These are phyloP conservation scores for Haliaeetus vocifer DNA, from an alignment of 2,797 vertebrate genomes.

Conservation along the genomic window DNA sequence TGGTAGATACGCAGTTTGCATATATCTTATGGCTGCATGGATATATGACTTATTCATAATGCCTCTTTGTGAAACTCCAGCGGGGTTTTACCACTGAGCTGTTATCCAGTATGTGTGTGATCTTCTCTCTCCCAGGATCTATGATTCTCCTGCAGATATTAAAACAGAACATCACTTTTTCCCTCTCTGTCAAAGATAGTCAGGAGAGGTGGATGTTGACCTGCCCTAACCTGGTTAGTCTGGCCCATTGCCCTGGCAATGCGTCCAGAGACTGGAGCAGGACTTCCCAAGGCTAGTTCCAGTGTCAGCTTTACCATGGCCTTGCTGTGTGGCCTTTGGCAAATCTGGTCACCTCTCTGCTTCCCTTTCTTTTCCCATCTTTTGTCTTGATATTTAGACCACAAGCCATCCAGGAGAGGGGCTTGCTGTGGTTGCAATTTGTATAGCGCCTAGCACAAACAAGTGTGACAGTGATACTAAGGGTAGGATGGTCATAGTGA, in stretches of 20 bases:
- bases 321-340: background rate
- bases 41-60: background rate
- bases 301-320: background rate
- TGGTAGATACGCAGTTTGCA: background rate
- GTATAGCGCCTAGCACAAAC: background rate
- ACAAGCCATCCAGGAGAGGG: background rate
- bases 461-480: background rate
- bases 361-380: background rate
- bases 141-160: background rate
- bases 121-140: background rate
- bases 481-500: background rate
- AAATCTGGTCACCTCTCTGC: background rate
- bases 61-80: background rate
- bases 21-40: background rate
- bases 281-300: background rate
- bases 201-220: rapidly evolving
- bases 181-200: background rate
- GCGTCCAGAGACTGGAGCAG: background rate
- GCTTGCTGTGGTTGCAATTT: background rate
- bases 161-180: background rate
- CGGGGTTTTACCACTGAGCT: background rate
- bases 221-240: background rate
- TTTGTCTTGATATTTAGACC: background rate
- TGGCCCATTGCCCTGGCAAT: background rate
- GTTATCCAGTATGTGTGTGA: background rate